Base-by-base conservation (phyloP, 2,888 invertebrate genomes). In the Drymonia ruficornis region DNA sequence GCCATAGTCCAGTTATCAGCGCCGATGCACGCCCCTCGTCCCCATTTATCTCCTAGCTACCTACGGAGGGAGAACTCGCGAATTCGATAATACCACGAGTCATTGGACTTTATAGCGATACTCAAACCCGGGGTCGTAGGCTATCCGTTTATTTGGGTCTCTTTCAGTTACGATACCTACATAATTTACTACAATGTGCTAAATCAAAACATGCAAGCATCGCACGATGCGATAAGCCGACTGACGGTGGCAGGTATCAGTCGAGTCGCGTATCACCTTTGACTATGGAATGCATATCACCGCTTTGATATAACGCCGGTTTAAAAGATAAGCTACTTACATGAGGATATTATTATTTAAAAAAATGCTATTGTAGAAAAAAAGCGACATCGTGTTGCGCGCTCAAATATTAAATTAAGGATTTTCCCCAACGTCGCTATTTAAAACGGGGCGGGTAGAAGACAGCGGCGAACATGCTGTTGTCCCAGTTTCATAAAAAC, bases 91-190 rank as follows among this genome's bases (percentile, higher is more conserved):
- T 54, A 56, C n/a, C n/a, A 43, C 9, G 43, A 44, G 42, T 57
- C 31, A 54, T 19, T 54, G 55, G 31, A 50, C 49, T 48, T 43
- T n/a, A n/a, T n/a, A 16, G 18, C 18, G 15, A 38, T 38, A 46
- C 36, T 59, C 50, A 48, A 54, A 34, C 46, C 44, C 19, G 12
- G 46, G 50, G 51, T 45, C 52, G 51, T 12, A 52, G 52, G 50
- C 42, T 58, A 58, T 56, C 49, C 36, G 51, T 47, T 43, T 47
- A 51, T 58, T 61, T 61, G 51, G 42, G 55, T 50, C 36, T 15
- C 45, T 43, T 58, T 28, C 34, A 54, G 50, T 60, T 49, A 16
- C 13, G 23, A 42, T 47, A 38, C 12, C 29, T 11, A 40, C 40
- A 42, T 50, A 45, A 38, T 16, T 29, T 54, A 36, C 42, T 49